Evolutionary conservation across 2,888 invertebrate species (phyloP), one percentile per base, ranked within the genome.

Genomic region (Agrochola circellaris): DNA sequence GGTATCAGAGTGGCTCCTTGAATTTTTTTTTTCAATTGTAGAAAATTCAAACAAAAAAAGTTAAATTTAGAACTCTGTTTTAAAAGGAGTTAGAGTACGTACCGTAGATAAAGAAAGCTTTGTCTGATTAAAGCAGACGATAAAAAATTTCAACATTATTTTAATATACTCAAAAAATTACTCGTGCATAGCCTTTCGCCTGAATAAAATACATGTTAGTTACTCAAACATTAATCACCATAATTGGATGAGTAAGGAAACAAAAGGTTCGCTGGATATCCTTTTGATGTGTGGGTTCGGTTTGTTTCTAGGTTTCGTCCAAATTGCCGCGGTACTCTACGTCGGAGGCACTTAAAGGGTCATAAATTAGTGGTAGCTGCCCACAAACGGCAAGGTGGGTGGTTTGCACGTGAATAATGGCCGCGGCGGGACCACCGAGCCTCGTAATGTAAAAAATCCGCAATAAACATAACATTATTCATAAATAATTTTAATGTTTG

Each of bases 371-470:
- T 92, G 90, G 93, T 91, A 92, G 95, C 93, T 93, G 92, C 92
- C 96, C 95, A 92, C 96, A 95, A 95, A 95, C 91, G 93, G 93
- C 93, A 94, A 95, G 95, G 95, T 95, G 93, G 95, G 92, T 93
- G 94, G 93, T 92, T 93, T 90, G 88, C 92, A 90, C 93, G 94
- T 95, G 95, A 96, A 90, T 96, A 94, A 96, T 96, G 94, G 94
- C 92, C 91, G 88, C 91, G 88, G 90, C 90, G 93, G 93, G 92
- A 92, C 93, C 91, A 90, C 90, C 88, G 90, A 92, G 88, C 87
- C 90, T 88, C 88, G 92, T 90, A 91, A 94, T 92, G 89, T 89
- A 88, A 92, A 93, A 93, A 93, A 93, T 88, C 89, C 81, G 79
- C 87, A 87, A 89, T 88, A 90, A 87, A 89, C 88, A 81, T 76